Conservation (phyloP, 2,888 invertebrate species). For the Crematogaster levior region DNA sequence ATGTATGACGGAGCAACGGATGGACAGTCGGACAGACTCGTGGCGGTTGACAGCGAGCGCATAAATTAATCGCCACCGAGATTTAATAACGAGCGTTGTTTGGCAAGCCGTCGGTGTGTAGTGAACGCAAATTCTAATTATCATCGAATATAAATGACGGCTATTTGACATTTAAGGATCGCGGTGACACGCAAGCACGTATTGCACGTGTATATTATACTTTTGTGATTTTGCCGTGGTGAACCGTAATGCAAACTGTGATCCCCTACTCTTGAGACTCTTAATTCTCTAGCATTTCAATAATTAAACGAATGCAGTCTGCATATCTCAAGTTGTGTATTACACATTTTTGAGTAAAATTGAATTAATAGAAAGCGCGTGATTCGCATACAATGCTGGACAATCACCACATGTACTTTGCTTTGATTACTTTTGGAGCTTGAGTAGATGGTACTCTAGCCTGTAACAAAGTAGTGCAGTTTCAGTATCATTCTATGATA, state of each 20-base stretch:
- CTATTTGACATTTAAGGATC: constrained; percentile 45
- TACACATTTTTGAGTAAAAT: not conserved
- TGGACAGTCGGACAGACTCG: not conserved
- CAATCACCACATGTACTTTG: not conserved
- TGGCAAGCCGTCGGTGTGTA: constrained; percentile 18
- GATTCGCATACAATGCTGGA: not conserved
- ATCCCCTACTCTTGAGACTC: not conserved
- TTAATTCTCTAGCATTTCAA: not conserved
- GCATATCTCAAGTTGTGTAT: constrained; percentile 30
- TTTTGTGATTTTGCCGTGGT: not conserved
- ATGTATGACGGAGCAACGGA: not conserved
- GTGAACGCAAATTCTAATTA: constrained; percentile 25
- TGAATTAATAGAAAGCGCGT: constrained; percentile 30
- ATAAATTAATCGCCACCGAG: constrained; percentile 49
- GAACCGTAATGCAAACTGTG: not conserved
- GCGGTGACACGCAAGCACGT: not conserved
- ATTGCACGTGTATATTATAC: not conserved
- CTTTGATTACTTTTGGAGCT: constrained; percentile 46
- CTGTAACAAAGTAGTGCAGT: constrained; percentile 38
- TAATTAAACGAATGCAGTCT: constrained; percentile 24
- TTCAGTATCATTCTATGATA: constrained; percentile 56
- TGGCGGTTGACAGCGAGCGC: constrained; percentile 39
- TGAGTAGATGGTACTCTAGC: constrained; percentile 17
- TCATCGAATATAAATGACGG: constrained; percentile 41
- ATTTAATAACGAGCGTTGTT: constrained; percentile 52